Evolutionary conservation across 53 echinoderm and acorn worm species (phyloP), one percentile per base, ranked within the genome.

Genomic region (Glandiceps talaboti): DNA sequence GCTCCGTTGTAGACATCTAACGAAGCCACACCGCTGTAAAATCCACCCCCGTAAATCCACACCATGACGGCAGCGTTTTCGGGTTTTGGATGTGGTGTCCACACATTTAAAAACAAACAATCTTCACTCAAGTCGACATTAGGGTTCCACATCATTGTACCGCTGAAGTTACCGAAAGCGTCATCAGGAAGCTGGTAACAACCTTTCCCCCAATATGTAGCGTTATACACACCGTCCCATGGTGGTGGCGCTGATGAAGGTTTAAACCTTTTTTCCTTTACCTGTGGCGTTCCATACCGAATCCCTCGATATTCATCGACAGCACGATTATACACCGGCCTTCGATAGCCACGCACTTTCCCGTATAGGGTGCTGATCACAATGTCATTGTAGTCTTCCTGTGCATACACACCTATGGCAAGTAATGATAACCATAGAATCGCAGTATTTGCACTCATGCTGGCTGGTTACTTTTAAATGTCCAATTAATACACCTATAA

Each of bases 21-120:
- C 14, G 96, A 88, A 14, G 88, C 94, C n/a, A 93, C 91, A 27
- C 96, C 96, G 0, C 82, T 76, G 33, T 83, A 81, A 74, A 80
- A 96, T 0, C 78, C 32, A 28, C 96, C 96, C 14, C 96, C 96
- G 76, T 82, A 96, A 20, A 96, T 92, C 96, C 95, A 96, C 0
- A 96, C 76, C 85, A 96, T 83, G 0, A 96, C 96, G 14, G 92
- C 83, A 78, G 88, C 89, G 30, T 77, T 77, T 25, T 25, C 1
- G 27, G 77, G 77, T 30, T 30, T 29, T 27, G 81, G 77, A 25
- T 84, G 29, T n/a, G 88, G 88, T 1, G 81, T 78, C 88, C 88
- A 88, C 28, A 88, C 88, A 78, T 88, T 88, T 33, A 88, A 74
- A 78, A 80, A 84, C 72, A 88, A 77, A 33, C 88, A 88, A 45